These are phyloP conservation scores for Urechis unicinctus DNA, from an alignment of 2,888 invertebrate species.

Conservation along the genomic window DNA sequence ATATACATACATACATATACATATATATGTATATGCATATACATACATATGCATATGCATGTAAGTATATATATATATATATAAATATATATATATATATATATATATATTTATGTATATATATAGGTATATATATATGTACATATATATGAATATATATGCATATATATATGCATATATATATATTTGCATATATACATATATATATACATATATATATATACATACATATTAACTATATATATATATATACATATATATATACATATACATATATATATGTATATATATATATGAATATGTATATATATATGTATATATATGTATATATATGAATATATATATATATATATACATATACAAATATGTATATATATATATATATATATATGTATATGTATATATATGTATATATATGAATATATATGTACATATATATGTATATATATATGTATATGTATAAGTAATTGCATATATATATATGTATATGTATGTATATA, in stretches of 20 bases:
- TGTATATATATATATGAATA: conserved; percentile 7
- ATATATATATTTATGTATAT: too few species aligned
- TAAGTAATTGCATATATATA: too few species aligned
- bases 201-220: conserved; percentile 1
- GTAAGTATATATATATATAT: too few species aligned
- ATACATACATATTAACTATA: too few species aligned
- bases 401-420: conserved; percentile 7
- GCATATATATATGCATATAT: neutral
- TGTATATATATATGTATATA: conserved; percentile 2
- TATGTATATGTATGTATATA: conserved; percentile 5
- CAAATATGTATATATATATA: too few species aligned
- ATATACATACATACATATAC: too few species aligned
- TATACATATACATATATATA: conserved; percentile 8
- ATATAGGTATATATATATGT: too few species aligned
- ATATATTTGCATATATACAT: conserved; percentile 1
- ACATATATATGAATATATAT: conserved; percentile 2
- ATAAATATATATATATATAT: too few species aligned
- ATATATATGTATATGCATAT: too few species aligned
- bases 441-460: conserved; percentile 1
- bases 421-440: neutral
- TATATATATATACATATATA: too few species aligned
- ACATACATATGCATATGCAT: too few species aligned
- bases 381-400: neutral
- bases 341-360: too few species aligned
- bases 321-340: conserved; percentile 7